phyloP scores from a whole-genome alignment of 2,113 vertebrate genomes.

The Ciconia stormi region DNA sequence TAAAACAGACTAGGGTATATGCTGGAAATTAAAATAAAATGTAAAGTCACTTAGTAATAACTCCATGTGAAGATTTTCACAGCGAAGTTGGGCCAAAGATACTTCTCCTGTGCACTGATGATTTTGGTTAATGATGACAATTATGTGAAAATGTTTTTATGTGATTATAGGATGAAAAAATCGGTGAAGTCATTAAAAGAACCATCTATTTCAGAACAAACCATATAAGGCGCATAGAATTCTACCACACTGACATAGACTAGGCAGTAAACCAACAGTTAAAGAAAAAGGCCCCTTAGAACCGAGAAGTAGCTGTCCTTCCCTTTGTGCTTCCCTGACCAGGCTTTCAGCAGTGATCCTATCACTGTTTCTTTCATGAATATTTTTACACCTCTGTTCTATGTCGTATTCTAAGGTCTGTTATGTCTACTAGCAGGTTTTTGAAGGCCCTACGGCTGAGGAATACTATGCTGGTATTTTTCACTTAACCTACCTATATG shows the following conservation, averaged over 20 bases:
- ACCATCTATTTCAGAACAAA: not conserved
- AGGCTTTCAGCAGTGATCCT: not conserved
- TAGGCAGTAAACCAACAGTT: not conserved
- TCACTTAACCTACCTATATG: not conserved
- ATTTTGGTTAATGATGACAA: not conserved
- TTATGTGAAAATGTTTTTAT: not conserved
- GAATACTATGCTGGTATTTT: not conserved
- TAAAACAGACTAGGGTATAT: not conserved
- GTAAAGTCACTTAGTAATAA: not conserved
- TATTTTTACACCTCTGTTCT: not conserved
- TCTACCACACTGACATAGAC: not conserved
- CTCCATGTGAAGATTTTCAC: not conserved
- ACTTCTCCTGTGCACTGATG: not conserved
- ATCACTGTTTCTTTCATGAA: not conserved
- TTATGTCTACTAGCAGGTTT: not conserved
- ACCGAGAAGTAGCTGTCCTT: not conserved
- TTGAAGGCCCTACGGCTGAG: not conserved
- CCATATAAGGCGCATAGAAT: not conserved
- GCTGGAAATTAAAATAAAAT: not conserved
- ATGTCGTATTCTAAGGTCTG: not conserved
- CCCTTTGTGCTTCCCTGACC: not conserved
- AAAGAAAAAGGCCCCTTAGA: not conserved
- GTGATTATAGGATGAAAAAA: not conserved
- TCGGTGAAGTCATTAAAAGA: not conserved
- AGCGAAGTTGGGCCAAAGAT: not conserved